Evolutionary conservation across 1,140 invertebrate genomes (phyloP).

Genomic region (Pachypeltis micranthus): DNA sequence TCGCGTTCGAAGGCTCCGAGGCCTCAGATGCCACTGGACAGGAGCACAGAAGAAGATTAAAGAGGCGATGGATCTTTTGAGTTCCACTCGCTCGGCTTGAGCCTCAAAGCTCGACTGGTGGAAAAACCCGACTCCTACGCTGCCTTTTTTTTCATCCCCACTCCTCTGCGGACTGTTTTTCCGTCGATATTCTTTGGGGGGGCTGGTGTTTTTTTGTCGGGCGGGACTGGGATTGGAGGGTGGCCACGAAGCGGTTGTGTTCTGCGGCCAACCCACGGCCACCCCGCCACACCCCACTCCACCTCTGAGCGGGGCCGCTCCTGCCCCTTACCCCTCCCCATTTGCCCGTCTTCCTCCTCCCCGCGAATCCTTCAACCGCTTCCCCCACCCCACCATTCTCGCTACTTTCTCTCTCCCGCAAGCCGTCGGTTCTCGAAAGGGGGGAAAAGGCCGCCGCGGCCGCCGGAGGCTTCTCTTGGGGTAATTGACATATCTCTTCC

Average conservation of each 20-base stretch:
- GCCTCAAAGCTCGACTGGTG: slow-evolving; percentile 12
- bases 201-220: slow-evolving; percentile 13
- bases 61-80: not conserved
- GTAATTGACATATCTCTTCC: slow-evolving; percentile 10
- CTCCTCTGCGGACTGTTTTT: slow-evolving; percentile 24
- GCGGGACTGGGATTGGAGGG: slow-evolving; percentile 17
- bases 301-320: slow-evolving; percentile 23
- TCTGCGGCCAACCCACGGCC: slow-evolving; percentile 30
- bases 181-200: slow-evolving; percentile 25
- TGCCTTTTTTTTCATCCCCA: slow-evolving; percentile 21
- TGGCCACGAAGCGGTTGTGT: slow-evolving; percentile 29
- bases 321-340: slow-evolving; percentile 12
- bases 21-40: too few species aligned
- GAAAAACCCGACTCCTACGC: slow-evolving; percentile 16
- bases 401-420: slow-evolving; percentile 5
- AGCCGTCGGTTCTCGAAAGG: not conserved
- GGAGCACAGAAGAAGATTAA: too few species aligned
- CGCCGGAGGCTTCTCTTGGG: not conserved
- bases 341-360: too few species aligned
- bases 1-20: not conserved
- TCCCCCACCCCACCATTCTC: not conserved
- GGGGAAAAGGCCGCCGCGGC: not conserved
- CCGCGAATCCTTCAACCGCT: not conserved
- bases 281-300: slow-evolving; percentile 19
- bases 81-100: not conserved